Evolutionary conservation across 2,888 invertebrate species (phyloP).

Genomic region (Coenonympha glycerion): DNA sequence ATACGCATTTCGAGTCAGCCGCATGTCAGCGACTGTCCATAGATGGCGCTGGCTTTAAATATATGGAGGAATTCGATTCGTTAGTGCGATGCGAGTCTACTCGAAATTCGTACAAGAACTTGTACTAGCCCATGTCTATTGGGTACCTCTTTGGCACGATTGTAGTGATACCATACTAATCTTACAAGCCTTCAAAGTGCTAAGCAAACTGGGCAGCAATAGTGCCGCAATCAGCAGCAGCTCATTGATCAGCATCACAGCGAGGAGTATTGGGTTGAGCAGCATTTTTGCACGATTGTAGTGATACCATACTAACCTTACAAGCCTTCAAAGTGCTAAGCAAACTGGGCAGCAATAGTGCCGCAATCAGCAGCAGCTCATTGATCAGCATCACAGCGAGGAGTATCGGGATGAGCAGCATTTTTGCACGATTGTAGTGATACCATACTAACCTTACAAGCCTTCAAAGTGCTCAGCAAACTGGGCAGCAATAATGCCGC

Average conservation of each 20-base stretch:
- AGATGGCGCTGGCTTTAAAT: too few relatives aligned
- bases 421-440: too few relatives aligned
- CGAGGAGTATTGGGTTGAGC: slow-evolving; percentile 76
- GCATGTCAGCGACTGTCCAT: too few relatives aligned
- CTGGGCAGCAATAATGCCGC: slow-evolving; percentile 78
- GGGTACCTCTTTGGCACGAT: too few relatives aligned
- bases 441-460: slow-evolving; percentile 63
- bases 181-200: slow-evolving; percentile 74
- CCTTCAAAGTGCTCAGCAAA: slow-evolving; percentile 73
- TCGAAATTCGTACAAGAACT: too few relatives aligned
- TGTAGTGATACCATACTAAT: slow-evolving; percentile 42
- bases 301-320: slow-evolving; percentile 53
- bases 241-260: slow-evolving; percentile 81
- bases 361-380: slow-evolving; percentile 78
- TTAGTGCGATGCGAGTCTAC: too few relatives aligned
- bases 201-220: slow-evolving; percentile 77
- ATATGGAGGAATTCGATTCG: too few relatives aligned
- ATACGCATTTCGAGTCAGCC: too few relatives aligned
- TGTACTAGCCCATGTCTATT: too few relatives aligned
- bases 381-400: slow-evolving; percentile 79
- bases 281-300: too few relatives aligned
- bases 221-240: slow-evolving; percentile 77
- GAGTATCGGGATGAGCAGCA: slow-evolving; percentile 77
- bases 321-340: slow-evolving; percentile 75
- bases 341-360: slow-evolving; percentile 76